Evolutionary conservation across 1,140 invertebrate genomes (phyloP), one percentile per base, ranked within the genome.

Genomic region (Ceratitis capitata): DNA sequence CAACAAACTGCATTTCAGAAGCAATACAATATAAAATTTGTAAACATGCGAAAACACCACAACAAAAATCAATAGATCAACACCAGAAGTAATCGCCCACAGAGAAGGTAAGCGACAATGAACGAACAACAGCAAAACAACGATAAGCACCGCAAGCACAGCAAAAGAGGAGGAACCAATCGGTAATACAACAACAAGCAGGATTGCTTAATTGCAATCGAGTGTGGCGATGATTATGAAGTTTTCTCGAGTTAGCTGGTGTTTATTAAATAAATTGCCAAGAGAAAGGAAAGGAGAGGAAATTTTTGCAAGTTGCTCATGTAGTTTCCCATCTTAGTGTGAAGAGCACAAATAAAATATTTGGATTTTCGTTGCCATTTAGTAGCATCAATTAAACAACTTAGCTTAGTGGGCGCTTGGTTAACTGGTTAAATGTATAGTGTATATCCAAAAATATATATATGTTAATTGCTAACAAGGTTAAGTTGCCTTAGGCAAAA

Each of bases 331-430:
- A 1, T 53, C 51, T 12, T 4, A 5, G 14, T 1, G 4, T 53
- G 51, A 53, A 4, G 16, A 53, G 14, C 14, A 53, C 9, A 53
- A 53, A 53, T 16, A 29, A 1, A 23, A 23, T 26, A 61, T 29
- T 26, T 61, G 29, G 26, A 16, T 61, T 2, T 7, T 61, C 5
- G n/a, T n/a, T n/a, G n/a, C n/a, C n/a, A n/a, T n/a, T n/a, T n/a
- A n/a, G n/a, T n/a, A n/a, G n/a, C n/a, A n/a, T 69, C 32, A 69
- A 69, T 69, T 69, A 69, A 69, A 69, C 61, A 69, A 69, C 32
- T 69, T 69, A 23, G 32, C 61, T 69, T 69, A 69, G 61, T 29
- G 61, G 61, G 61, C 61, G 61, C 26, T 7, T 47, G n/a, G n/a
- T n/a, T n/a, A n/a, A n/a, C n/a, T n/a, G n/a, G n/a, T n/a, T n/a